Evolutionary conservation across 2,888 invertebrate species (phyloP).

Genomic region (Athalia cordata): DNA sequence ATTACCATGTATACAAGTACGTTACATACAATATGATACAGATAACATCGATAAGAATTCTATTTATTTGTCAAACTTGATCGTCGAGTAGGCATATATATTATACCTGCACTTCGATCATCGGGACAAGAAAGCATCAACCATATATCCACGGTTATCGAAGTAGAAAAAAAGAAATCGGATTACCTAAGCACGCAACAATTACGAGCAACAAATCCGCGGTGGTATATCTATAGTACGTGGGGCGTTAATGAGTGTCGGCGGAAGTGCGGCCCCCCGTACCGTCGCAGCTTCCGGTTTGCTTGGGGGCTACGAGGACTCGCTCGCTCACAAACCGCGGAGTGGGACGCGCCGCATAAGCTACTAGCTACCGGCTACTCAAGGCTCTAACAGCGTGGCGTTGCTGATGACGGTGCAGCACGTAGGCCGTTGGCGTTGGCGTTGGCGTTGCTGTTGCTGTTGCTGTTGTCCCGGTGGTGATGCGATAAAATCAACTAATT

Average conservation of each 20-base stretch:
- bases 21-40: not conserved
- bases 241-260: conserved; percentile 71
- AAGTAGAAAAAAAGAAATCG: conserved; percentile 58
- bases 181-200: conserved; percentile 66
- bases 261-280: conserved; percentile 64
- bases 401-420: conserved; percentile 32
- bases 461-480: conserved; percentile 56
- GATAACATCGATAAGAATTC: no score
- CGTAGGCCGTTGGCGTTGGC: conserved; percentile 4
- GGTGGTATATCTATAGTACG: conserved; percentile 53
- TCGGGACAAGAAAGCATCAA: not conserved
- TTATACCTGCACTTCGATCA: no score
- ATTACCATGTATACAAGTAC: not conserved
- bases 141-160: conserved; percentile 3
- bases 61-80: no score
- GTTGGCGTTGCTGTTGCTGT: conserved; percentile 23
- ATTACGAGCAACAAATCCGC: conserved; percentile 71
- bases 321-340: not conserved
- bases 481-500: conserved; percentile 73
- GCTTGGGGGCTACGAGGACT: conserved; percentile 62
- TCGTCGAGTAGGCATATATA: no score
- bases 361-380: not conserved
- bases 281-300: conserved; percentile 67
- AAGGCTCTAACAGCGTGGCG: not conserved
- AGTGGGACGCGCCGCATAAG: not conserved